Evolutionary conservation across 2,888 invertebrate species (phyloP).

Genomic region (Cantharis flavilabris): DNA sequence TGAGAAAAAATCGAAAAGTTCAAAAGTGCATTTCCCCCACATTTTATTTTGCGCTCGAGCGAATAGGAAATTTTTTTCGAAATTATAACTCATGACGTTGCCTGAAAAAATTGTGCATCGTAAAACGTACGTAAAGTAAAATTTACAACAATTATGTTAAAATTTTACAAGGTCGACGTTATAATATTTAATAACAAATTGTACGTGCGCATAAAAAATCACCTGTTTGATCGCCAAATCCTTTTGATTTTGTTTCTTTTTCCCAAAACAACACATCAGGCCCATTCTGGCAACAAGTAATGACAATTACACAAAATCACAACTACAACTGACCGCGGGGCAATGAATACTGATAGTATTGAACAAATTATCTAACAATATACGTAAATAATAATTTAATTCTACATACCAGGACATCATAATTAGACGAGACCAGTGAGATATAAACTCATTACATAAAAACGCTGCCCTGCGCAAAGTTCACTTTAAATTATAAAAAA

Average conservation of each 20-base stretch:
- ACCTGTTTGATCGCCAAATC: background rate
- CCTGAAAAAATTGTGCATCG: background rate
- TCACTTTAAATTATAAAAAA: constrained; percentile 18
- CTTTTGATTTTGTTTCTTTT: background rate
- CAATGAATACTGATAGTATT: constrained; percentile 11
- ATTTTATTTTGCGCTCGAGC: background rate
- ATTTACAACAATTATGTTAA: background rate
- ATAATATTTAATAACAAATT: background rate
- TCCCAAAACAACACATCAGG: background rate
- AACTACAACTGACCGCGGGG: constrained; percentile 3
- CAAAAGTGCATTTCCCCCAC: background rate
- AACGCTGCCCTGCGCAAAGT: constrained; percentile 33
- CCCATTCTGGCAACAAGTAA: background rate
- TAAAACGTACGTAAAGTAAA: background rate
- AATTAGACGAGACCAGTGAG: constrained; percentile 31
- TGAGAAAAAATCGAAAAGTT: background rate
- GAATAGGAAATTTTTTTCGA: background rate
- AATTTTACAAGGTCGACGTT: background rate
- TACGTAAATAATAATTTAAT: constrained; percentile 32
- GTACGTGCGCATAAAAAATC: background rate
- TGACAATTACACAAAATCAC: background rate
- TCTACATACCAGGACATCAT: constrained; percentile 39
- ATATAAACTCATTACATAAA: constrained; percentile 31
- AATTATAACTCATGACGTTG: background rate
- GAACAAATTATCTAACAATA: constrained; percentile 27